These are phyloP conservation scores for Helostoma temminkii DNA, from an alignment of 2,797 vertebrate species.

Conservation along the genomic window DNA sequence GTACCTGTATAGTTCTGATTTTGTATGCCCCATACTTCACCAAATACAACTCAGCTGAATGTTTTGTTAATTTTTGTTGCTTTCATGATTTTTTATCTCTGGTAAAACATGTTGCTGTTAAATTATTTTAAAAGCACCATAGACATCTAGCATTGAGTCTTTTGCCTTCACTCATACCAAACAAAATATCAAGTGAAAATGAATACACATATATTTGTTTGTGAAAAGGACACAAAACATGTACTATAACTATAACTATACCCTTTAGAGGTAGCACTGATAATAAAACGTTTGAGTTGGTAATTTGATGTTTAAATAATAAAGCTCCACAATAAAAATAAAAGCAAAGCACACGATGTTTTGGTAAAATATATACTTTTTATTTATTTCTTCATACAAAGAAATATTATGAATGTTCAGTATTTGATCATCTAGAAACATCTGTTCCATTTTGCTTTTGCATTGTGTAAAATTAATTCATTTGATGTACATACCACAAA, in stretches of 20 bases:
- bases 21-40: no score
- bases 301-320: background rate
- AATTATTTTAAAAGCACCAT: no score
- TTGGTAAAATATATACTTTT: constrained; percentile 97
- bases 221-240: no score
- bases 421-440: constrained; percentile 97
- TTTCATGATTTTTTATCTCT: no score
- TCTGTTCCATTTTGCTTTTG: constrained; percentile 85
- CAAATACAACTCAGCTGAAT: no score
- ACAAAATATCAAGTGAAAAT: no score
- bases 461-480: constrained; percentile 96
- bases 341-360: constrained; percentile 34
- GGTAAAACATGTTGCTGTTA: no score
- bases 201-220: no score
- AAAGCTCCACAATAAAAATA: background rate
- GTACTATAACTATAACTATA: background rate
- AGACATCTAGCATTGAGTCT: no score
- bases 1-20: no score
- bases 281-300: background rate
- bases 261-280: background rate
- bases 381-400: constrained; percentile 99
- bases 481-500: constrained; percentile 96
- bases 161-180: no score
- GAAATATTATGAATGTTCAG: constrained; percentile 96
- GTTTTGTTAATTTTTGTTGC: no score